Conservation (phyloP, 2,888 invertebrate species). For the Aricia artaxerxes region DNA sequence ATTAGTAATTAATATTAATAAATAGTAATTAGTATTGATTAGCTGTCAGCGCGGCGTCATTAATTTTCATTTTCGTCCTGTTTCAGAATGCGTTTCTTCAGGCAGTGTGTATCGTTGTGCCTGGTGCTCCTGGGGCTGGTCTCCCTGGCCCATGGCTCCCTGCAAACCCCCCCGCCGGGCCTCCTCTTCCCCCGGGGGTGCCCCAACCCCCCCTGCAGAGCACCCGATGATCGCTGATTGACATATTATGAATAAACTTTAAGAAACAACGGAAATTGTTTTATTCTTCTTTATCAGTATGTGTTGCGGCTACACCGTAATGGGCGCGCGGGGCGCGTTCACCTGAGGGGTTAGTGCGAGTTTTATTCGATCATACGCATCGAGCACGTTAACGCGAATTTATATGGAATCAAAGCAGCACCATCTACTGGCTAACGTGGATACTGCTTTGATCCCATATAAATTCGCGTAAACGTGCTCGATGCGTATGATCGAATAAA, state of each 20-base stretch:
- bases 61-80: neutral
- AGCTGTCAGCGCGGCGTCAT: neutral
- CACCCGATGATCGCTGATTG: neutral
- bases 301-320: too few species aligned
- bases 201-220: neutral
- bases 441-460: too few species aligned
- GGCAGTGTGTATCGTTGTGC: neutral
- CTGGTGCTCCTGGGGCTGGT: neutral
- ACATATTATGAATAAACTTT: neutral
- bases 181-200: neutral
- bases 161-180: neutral
- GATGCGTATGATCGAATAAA: too few species aligned
- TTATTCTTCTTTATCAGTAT: neutral
- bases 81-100: neutral
- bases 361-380: too few species aligned
- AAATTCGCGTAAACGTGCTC: too few species aligned
- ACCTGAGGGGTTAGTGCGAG: too few species aligned
- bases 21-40: too few species aligned
- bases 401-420: too few species aligned
- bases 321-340: too few species aligned
- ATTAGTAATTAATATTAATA: too few species aligned
- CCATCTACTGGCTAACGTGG: too few species aligned
- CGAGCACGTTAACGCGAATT: too few species aligned
- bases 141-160: neutral
- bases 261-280: neutral